These are phyloP conservation scores for Pantherophis alleghaniensis DNA, from an alignment of 2,797 vertebrate species.

Conservation along the genomic window DNA sequence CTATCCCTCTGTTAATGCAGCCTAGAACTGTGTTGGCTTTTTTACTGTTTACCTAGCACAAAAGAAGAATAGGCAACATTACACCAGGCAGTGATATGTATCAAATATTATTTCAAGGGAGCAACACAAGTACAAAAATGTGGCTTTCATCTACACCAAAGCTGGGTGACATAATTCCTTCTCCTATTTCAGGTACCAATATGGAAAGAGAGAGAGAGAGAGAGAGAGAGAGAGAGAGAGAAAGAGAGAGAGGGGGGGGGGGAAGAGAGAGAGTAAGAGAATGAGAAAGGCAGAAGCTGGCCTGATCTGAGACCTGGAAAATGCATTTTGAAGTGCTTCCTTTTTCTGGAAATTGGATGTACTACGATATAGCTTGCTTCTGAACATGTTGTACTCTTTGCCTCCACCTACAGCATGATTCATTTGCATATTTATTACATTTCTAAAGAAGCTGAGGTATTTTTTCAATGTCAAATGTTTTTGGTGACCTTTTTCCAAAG, in stretches of 20 bases:
- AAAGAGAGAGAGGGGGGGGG: accelerated
- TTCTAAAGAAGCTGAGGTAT: background rate
- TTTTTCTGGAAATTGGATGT: background rate
- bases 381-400: background rate
- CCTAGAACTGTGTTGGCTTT: too few species aligned
- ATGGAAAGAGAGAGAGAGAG: too few species aligned
- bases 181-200: background rate
- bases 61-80: background rate
- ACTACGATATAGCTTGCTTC: background rate
- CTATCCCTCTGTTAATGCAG: background rate
- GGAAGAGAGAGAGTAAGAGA: too few species aligned
- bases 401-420: background rate
- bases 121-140: background rate
- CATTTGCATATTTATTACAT: background rate
- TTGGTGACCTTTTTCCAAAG: background rate
- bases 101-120: background rate
- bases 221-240: too few species aligned
- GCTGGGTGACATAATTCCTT: background rate
- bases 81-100: background rate
- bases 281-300: background rate
- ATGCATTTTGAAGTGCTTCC: background rate
- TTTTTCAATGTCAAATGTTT: background rate
- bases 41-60: background rate
- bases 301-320: background rate
- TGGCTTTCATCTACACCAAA: background rate